Evolutionary conservation across 2,888 invertebrate genomes (phyloP), one percentile per base, ranked within the genome.

Genomic region (Hydraecia micacea): DNA sequence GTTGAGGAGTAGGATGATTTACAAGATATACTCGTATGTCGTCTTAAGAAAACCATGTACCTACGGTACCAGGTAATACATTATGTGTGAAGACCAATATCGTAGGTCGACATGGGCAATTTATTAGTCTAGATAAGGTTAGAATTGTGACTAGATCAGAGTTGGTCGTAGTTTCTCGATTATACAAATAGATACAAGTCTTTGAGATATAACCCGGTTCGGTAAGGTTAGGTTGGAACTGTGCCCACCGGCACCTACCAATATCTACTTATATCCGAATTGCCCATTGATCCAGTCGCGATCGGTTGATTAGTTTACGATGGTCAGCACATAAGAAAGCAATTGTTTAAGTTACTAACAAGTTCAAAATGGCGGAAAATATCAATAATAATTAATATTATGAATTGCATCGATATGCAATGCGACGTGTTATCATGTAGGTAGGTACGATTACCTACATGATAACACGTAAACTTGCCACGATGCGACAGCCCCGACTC

Each of bases 261-360:
- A 25, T 39, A 25, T 32, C 13, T 39, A 32, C 32, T 7, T 36
- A n/a, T 42, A 28, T 28, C 8, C 39, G 18, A 18, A 32, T 32
- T 63, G 28, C 25, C 25, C 36, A 36, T 81, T 28, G 15, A 77
- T 71, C 80, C 11, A 21, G 49, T 52, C 18, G 21, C 55, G 60
- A 36, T 75, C 18, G n/a, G 55, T 46, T 77, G 18, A 49, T 36
- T 69, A 62, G 32, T 49, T 70, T 68, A 79, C 28, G n/a, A 46
- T 28, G 18, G 32, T 55, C n/a, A n/a, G 28, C 55, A 49, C 13
- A 55, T 62, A n/a, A 55, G 11, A 42, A 6, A 13, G n/a, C n/a
- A n/a, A n/a, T n/a, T n/a, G n/a, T n/a, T n/a, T n/a, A n/a, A n/a
- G n/a, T n/a, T n/a, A n/a, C n/a, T n/a, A n/a, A n/a, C n/a, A n/a